phyloP scores from a whole-genome alignment of 2,797 vertebrate species.

The Rhynchonycteris naso region DNA sequence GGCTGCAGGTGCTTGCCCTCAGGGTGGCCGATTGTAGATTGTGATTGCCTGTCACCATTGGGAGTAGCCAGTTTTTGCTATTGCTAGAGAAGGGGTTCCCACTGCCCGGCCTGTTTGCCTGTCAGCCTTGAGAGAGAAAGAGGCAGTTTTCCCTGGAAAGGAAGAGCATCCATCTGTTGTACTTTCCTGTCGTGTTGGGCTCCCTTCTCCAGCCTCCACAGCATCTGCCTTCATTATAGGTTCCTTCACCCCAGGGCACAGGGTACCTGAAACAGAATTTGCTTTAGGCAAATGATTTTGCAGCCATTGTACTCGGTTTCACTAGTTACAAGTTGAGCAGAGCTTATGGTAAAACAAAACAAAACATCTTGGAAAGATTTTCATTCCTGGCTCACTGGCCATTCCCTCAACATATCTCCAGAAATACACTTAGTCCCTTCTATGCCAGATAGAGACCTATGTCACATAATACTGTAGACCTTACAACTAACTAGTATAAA shows the following conservation, averaged over 20 bases:
- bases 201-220: not conserved
- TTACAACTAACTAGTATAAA: slow-evolving; percentile 17
- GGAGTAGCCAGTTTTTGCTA: no score
- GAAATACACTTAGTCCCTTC: slow-evolving; percentile 36
- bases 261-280: not conserved
- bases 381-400: slow-evolving; percentile 3
- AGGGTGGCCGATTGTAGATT: no score
- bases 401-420: not conserved
- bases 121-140: no score
- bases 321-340: not conserved
- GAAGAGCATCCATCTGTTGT: not conserved
- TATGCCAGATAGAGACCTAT: not conserved
- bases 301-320: not conserved
- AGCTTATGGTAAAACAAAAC: not conserved
- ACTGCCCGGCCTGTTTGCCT: no score
- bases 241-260: not conserved
- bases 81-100: no score
- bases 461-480: not conserved
- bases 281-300: not conserved
- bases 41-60: no score
- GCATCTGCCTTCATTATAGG: not conserved
- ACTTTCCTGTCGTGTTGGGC: not conserved
- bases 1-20: no score
- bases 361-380: slow-evolving; percentile 20
- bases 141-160: not conserved